These are phyloP conservation scores for Agrenia bidenticulata DNA, from an alignment of 2,888 invertebrate genomes.

Conservation along the genomic window DNA sequence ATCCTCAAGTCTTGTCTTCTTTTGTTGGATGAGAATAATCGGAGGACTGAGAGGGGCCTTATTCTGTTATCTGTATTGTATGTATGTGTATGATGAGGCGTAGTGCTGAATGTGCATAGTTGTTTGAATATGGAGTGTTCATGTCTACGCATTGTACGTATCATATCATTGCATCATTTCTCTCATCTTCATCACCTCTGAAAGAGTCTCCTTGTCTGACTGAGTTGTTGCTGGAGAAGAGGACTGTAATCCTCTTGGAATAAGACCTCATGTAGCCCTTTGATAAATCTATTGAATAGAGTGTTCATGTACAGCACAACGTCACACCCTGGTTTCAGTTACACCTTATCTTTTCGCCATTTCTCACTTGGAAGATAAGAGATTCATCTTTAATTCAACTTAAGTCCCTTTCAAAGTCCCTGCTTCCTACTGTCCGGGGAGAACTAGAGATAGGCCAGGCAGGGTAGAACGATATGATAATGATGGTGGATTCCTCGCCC, in stretches of 20 bases:
- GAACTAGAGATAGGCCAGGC: too few relatives aligned
- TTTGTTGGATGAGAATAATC: too few relatives aligned
- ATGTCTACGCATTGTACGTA: not conserved
- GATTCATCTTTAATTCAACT: not conserved
- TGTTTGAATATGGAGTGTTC: too few relatives aligned
- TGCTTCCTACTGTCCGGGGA: too few relatives aligned
- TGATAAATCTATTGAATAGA: constrained; percentile 15
- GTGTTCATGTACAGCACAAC: constrained; percentile 10
- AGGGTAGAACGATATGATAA: too few relatives aligned
- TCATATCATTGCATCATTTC: constrained; percentile 14
- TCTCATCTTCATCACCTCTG: constrained; percentile 26
- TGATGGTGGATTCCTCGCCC: too few relatives aligned
- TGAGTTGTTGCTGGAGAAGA: not conserved
- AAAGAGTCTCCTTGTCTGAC: constrained; percentile 14
- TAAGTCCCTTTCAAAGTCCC: too few relatives aligned
- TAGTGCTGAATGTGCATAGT: not conserved
- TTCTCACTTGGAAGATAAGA: constrained; percentile 15
- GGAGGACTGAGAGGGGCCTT: too few relatives aligned
- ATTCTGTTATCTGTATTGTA: too few relatives aligned
- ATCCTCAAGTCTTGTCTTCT: too few relatives aligned
- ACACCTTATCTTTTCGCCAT: constrained; percentile 12
- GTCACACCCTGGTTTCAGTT: constrained; percentile 18
- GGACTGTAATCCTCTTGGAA: constrained; percentile 28
- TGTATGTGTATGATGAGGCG: not conserved
- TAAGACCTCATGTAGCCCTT: constrained; percentile 25